Conservation (phyloP, 53 echinoderm and acorn worm species). For the Zoroaster sp. region DNA sequence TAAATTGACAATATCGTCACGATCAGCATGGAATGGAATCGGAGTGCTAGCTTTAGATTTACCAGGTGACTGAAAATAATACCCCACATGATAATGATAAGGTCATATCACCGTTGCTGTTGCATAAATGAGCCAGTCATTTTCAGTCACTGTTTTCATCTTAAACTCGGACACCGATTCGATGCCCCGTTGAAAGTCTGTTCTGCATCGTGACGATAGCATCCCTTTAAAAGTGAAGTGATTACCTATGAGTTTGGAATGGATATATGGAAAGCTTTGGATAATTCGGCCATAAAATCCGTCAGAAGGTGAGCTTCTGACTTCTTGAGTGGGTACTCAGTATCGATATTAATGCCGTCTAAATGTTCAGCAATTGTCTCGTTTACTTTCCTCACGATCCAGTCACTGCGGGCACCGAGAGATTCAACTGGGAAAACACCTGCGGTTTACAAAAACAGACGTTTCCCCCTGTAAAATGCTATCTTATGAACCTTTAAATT, state of each 20-base stretch:
- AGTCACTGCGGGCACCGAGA: conserved; percentile 59
- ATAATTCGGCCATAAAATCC: conserved; percentile 65
- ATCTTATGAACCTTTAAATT: too few species aligned
- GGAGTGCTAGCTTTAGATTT: too few species aligned
- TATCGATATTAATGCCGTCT: conserved; percentile 96
- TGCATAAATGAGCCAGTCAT: too few species aligned
- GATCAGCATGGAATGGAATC: too few species aligned
- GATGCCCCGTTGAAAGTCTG: too few species aligned
- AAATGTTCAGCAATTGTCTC: conserved; percentile 59
- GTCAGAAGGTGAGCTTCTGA: conserved; percentile 72
- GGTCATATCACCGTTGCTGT: too few species aligned
- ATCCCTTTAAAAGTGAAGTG: not conserved
- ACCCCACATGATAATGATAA: too few species aligned
- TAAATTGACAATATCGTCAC: too few species aligned
- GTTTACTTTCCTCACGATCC: conserved; percentile 68
- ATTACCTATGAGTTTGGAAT: conserved; percentile 86
- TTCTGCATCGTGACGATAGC: not conserved
- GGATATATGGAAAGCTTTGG: conserved; percentile 69
- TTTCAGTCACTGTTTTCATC: too few species aligned
- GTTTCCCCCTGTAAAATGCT: too few species aligned
- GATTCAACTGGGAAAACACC: conserved; percentile 56
- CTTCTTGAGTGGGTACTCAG: conserved; percentile 71
- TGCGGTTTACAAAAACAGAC: not conserved
- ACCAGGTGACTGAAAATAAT: too few species aligned
- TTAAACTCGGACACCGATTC: too few species aligned